Evolutionary conservation across 2,888 invertebrate species (phyloP), one percentile per base, ranked within the genome.

Genomic region (Mythimna albipuncta): DNA sequence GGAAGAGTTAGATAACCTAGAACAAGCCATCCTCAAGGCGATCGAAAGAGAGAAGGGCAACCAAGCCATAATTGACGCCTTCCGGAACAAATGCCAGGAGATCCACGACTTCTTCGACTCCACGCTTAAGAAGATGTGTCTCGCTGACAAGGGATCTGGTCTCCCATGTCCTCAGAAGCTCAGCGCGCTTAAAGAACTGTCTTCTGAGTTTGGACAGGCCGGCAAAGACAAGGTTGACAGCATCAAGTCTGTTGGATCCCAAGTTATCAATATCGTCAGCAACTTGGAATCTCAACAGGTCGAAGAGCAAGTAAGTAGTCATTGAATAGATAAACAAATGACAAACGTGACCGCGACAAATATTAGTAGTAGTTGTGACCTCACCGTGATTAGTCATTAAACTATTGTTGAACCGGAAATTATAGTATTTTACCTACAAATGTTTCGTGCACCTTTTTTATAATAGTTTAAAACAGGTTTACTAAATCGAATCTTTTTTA

Each of bases 281-380:
- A 98, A 98, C 91, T 95, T 99, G 81, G 99, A 99, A 90, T 98
- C 98, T 0, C 98, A 99, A 90, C 99, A 99, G 95, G 98, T 99
- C 2, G 98, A 99, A 90, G 99, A 99, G 91, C 98, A 98, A 93
- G 97, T 97, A 90, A 90, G 92, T 91, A 64, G 66, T 54, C 47
- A 41, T 64, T 58, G 52, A 47, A 64, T 68, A 70, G 69, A 79
- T 81, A 68, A 79, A 73, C 9, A 59, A 54, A 65, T 64, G 38
- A 52, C 21, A 65, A 55, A 74, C 67, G 61, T 74, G 79, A 68
- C 55, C 52, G n/a, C 63, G 67, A 67, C 55, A 67, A 69, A 69
- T 66, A 19, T 47, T 50, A 11, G 38, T 63, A 62, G 21, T 64
- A 64, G 19, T 58, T 55, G 38, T 72, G 64, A 72, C 61, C 41